Conservation (phyloP, 2,797 vertebrate genomes). For the Brachyrhaphis roseni region DNA sequence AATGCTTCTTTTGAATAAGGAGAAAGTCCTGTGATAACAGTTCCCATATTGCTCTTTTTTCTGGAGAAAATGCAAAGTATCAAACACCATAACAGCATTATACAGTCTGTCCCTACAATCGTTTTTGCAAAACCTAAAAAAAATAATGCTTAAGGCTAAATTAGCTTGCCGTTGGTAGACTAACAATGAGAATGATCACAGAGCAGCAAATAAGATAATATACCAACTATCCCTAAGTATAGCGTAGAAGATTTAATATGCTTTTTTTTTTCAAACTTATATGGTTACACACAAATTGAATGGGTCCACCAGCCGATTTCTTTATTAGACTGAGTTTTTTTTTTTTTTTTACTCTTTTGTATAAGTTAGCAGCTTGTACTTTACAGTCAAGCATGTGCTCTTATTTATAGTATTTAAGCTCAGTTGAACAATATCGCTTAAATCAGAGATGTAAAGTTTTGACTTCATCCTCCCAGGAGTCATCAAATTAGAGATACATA, state of each 20-base stretch:
- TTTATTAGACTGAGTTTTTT: not conserved
- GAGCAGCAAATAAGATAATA: constrained; percentile 35
- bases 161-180: constrained; percentile 32
- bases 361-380: not conserved
- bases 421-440: not conserved
- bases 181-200: constrained; percentile 33
- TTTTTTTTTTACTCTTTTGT: not conserved
- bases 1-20: constrained; percentile 33
- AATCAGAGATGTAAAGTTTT: not conserved
- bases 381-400: not conserved
- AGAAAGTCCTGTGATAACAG: constrained; percentile 18
- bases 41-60: not conserved
- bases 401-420: not conserved
- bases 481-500: not conserved
- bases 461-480: not conserved
- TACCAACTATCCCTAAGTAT: constrained; percentile 40
- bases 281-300: not conserved
- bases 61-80: constrained; percentile 4
- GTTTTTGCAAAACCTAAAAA: not conserved
- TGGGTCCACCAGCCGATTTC: not conserved
- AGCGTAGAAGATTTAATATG: constrained; percentile 13
- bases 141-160: constrained; percentile 32
- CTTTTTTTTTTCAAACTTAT: not conserved
- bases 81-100: constrained; percentile 18
- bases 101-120: not conserved